A percentile compares a stretch with the other conserved stretches of the same genome.
phyloP scores from a whole-genome alignment of 2,888 invertebrate genomes.

The Drosophila nr. perissopoda region DNA sequence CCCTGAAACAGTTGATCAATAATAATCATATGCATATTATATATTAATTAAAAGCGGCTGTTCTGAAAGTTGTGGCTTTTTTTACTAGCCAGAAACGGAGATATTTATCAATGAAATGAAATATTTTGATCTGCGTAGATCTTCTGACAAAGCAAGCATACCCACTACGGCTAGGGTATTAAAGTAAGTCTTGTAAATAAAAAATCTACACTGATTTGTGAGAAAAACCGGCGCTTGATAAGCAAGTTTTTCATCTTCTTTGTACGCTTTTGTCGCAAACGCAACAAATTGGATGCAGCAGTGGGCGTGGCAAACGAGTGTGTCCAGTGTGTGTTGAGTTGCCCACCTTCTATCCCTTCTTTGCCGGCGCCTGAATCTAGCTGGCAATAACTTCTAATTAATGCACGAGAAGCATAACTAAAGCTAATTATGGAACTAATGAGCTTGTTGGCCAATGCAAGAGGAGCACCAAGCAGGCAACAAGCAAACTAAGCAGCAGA shows the following conservation, averaged over 20 bases:
- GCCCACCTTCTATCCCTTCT: neutral
- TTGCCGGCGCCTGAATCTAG: conserved; percentile 65
- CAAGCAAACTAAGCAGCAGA: conserved; percentile 27
- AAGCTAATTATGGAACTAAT: conserved; percentile 81
- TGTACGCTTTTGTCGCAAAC: conserved; percentile 11
- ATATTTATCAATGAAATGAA: neutral
- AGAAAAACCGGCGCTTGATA: conserved; percentile 56
- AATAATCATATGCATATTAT: neutral
- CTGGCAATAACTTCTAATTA: conserved; percentile 78
- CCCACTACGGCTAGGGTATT: neutral
- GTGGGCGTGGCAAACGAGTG: conserved; percentile 7
- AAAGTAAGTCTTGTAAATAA: neutral
- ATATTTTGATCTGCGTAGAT: neutral
- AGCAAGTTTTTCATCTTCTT: conserved; percentile 39
- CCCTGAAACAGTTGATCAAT: neutral
- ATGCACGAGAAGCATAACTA: conserved; percentile 81
- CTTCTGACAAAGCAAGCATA: too few relatives aligned
- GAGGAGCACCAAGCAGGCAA: conserved; percentile 22
- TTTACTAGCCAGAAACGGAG: neutral
- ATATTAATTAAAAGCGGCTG: neutral
- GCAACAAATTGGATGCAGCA: conserved; percentile 52
- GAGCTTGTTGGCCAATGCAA: conserved; percentile 78
- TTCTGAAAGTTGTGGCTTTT: neutral
- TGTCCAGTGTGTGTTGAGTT: conserved; percentile 59
- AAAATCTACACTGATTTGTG: conserved; percentile 30